Percentiles rank a stretch among this genome's conserved stretches.
These are phyloP conservation scores for Siderastrea siderea DNA, from an alignment of 92 coral and sea anemone species.

Conservation along the genomic window DNA sequence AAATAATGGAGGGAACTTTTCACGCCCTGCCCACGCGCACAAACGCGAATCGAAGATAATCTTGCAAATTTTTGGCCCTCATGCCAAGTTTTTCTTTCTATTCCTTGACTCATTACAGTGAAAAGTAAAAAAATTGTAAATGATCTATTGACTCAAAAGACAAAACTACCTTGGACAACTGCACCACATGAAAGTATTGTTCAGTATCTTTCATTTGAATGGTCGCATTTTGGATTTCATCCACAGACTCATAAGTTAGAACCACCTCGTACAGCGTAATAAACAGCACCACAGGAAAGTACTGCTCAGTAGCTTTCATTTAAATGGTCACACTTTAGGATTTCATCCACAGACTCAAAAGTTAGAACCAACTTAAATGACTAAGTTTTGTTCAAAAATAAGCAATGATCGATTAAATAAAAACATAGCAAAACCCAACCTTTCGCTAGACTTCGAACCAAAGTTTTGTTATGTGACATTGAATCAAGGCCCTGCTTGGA, in stretches of 20 bases:
- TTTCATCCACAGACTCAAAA: too few relatives aligned
- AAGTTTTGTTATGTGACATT: slow-evolving; percentile 69
- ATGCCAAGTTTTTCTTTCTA: background rate
- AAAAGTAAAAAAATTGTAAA: background rate
- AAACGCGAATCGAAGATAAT: background rate
- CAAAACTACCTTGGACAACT: background rate
- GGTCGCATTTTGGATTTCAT: too few relatives aligned
- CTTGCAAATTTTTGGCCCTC: background rate
- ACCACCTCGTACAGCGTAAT: too few relatives aligned
- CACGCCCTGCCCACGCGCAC: background rate
- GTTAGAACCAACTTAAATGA: too few relatives aligned
- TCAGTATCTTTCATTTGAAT: too few relatives aligned
- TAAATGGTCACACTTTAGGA: too few relatives aligned
- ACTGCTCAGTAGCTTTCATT: too few relatives aligned
- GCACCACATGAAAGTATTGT: background rate
- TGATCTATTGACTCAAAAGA: background rate
- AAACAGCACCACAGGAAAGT: background rate
- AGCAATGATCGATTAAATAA: too few relatives aligned
- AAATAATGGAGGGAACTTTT: background rate
- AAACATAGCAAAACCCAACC: slow-evolving; percentile 65
- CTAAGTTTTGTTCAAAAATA: too few relatives aligned
- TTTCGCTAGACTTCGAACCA: slow-evolving; percentile 78
- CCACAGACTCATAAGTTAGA: too few relatives aligned
- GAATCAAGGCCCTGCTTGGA: slow-evolving; percentile 90
- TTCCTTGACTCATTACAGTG: background rate